Evolutionary conservation across 2,113 vertebrate species (phyloP).

Genomic region (Malurus elegans): DNA sequence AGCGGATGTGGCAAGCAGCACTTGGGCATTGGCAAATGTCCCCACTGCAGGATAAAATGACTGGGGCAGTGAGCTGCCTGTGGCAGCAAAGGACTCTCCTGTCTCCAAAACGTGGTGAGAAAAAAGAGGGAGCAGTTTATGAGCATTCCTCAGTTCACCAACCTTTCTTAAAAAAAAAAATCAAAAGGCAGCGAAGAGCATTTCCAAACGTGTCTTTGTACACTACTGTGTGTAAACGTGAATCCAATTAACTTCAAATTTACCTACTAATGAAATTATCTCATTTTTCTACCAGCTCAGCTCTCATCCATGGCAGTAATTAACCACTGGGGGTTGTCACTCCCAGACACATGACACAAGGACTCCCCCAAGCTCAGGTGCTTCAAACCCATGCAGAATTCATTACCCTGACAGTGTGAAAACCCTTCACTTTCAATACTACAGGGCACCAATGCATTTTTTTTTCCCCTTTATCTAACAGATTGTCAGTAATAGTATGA

Average conservation of each 20-base stretch:
- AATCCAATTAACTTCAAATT: slow-evolving; percentile 83
- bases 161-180: neutral
- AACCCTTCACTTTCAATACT: slow-evolving; percentile 77
- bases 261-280: slow-evolving; percentile 82
- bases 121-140: neutral
- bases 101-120: neutral
- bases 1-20: rapidly evolving
- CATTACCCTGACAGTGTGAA: slow-evolving; percentile 81
- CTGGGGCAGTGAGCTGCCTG: neutral
- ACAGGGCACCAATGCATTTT: slow-evolving; percentile 53
- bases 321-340: slow-evolving; percentile 85
- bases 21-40: neutral
- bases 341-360: slow-evolving; percentile 78
- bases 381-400: slow-evolving; percentile 79
- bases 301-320: slow-evolving; percentile 81
- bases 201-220: slow-evolving; percentile 62
- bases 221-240: slow-evolving; percentile 61
- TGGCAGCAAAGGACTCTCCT: neutral
- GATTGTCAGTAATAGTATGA: slow-evolving; percentile 59
- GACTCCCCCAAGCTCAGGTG: slow-evolving; percentile 71
- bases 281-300: slow-evolving; percentile 76
- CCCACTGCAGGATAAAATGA: rapidly evolving
- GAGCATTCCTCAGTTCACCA: neutral
- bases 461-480: slow-evolving; percentile 67
- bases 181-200: neutral